phyloP scores from a whole-genome alignment of 2,797 vertebrate species.

The Podarcis lilfordi region DNA sequence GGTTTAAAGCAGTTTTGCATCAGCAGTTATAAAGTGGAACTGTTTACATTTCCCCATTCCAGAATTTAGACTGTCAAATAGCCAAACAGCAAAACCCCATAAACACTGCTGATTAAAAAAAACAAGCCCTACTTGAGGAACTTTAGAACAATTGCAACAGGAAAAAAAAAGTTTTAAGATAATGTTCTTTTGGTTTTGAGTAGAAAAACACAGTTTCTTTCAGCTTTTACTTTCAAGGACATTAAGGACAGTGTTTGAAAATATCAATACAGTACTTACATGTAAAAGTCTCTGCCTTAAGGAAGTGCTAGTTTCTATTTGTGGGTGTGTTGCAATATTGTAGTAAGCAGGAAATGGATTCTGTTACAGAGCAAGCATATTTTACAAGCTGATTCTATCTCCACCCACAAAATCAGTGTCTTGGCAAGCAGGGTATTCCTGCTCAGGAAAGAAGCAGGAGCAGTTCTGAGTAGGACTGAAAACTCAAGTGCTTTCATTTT shows the following conservation, averaged over 20 bases:
- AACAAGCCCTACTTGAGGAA: neutral
- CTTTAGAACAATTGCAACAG: neutral
- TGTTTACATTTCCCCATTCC: accelerated
- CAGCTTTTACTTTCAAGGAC: conserved; percentile 52
- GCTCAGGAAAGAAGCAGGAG: neutral
- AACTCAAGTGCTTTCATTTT: neutral
- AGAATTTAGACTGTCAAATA: neutral
- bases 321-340: neutral
- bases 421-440: conserved; percentile 30
- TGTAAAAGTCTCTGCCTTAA: conserved; percentile 4
- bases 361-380: conserved; percentile 44
- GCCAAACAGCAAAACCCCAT: neutral
- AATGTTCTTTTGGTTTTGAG: accelerated
- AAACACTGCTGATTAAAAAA: accelerated
- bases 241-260: conserved; percentile 41
- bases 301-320: conserved; percentile 42
- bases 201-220: conserved; percentile 37
- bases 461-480: neutral
- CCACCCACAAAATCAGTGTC: conserved; percentile 23
- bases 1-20: neutral
- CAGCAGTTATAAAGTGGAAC: neutral
- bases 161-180: accelerated
- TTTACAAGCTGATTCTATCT: conserved; percentile 44
- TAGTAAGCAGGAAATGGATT: conserved; percentile 51
- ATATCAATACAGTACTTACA: conserved; percentile 54